A percentile compares a stretch with the other conserved stretches of the same genome.
phyloP scores from a whole-genome alignment of 2,797 vertebrate species.

The Acanthurus lineatus region DNA sequence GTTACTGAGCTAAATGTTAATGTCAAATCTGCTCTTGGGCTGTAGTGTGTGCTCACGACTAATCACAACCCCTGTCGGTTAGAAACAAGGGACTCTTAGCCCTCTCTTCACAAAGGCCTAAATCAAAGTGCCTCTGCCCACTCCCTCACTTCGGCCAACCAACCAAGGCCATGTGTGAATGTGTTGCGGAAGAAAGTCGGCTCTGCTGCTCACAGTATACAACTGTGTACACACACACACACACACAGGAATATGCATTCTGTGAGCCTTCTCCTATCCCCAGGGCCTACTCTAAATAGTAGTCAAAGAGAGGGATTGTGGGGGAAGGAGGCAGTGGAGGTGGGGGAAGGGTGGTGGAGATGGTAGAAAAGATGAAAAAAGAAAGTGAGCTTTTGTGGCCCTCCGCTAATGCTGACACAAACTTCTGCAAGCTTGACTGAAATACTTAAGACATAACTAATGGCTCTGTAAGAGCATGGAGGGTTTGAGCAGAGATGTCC shows the following conservation, averaged over 20 bases:
- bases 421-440: conserved; percentile 11
- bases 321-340: conserved; percentile 60
- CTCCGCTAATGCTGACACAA: not conserved
- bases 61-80: conserved; percentile 16
- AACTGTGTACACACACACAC: conserved; percentile 58
- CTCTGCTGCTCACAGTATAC: conserved; percentile 61
- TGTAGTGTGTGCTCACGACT: conserved; percentile 19
- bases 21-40: conserved; percentile 40
- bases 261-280: conserved; percentile 74
- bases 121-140: conserved; percentile 35
- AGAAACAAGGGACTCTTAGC: conserved; percentile 27
- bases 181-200: conserved; percentile 31
- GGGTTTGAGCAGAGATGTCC: conserved; percentile 2
- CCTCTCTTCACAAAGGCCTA: conserved; percentile 32
- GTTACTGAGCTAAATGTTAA: conserved; percentile 47
- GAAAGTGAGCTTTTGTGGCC: conserved; percentile 67
- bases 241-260: conserved; percentile 48
- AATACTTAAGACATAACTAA: conserved; percentile 16
- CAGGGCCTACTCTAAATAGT: conserved; percentile 80
- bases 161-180: conserved; percentile 47
- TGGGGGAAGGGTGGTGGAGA: conserved; percentile 45
- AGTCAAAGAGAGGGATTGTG: conserved; percentile 81
- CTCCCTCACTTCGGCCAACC: conserved; percentile 27
- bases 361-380: conserved; percentile 64
- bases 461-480: conserved; percentile 12